Base-by-base conservation (phyloP, 2,113 vertebrate genomes). In the Fukomys damarensis region DNA sequence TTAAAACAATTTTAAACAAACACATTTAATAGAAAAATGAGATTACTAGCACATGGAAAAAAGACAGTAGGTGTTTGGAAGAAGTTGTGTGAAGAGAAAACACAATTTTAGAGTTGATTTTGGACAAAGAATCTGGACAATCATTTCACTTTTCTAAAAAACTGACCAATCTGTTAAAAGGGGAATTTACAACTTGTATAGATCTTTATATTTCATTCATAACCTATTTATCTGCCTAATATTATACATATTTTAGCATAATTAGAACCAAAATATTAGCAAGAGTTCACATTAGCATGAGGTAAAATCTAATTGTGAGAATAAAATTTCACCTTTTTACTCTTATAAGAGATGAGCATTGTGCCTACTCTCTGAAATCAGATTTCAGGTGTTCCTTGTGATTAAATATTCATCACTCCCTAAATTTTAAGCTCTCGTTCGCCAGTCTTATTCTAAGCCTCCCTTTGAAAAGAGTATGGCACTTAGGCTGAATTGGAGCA, bases 401-500 rank as follows among this genome's bases (percentile, higher is more conserved):
- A 91, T 82, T 86, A 94, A 94, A 77, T 94, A 96, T 94, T 96
- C 58, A 96, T 77, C 66, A 70, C 17, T 61, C 16, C 7, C 61
- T 93, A 86, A 77, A 77, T 70, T 95, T 19, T 94, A 83, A 84
- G 26, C 20, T 85, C 38, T 74, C 32, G 92, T 89, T 89, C 87
- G 38, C 26, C 35, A 56, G n/a, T 96, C 10, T 92, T 87, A 96
- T 54, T 93, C 65, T 56, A 87, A 54, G 76, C 2, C 38, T 94
- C 24, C 19, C 86, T 89, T 93, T 81, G 58, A 84, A 97, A 96
- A 91, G 35, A 96, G 49, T 88, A 59, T 5, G 90, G 54, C 41
- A 95, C 11, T 96, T 94, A 92, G 0, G 14, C 26, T 84, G 93
- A 97, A 95, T 93, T 95, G 90, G 80, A 94, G 94, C 91, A 93